Base-by-base conservation (phyloP, 2,113 vertebrate species). In the Psilopsiagon aurifrons region DNA sequence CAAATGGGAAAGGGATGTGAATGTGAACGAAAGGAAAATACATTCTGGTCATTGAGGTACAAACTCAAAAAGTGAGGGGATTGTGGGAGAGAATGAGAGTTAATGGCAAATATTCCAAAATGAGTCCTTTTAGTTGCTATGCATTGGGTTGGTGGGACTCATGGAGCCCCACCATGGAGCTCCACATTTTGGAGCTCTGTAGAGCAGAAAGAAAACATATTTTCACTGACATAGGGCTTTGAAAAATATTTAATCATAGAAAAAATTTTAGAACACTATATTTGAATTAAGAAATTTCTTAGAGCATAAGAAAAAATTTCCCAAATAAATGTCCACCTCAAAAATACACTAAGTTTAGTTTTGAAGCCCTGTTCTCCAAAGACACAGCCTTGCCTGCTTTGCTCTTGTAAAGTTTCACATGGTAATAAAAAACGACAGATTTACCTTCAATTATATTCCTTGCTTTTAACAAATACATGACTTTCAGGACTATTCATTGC, bases 81-180 rank as follows among this genome's bases (percentile, higher is more conserved):
- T n/a, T 8, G 3, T n/a, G 31, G 19, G 37, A 43, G 10, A 79
- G n/a, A 87, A 71, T 54, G 20, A 91, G 7, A 67, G 8, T 8
- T 43, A 60, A n/a, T 67, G 17, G 18, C 18, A 79, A 85, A 47
- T 33, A 6, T 47, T 85, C 9, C 35, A 27, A 64, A 57, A 71
- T 2, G 46, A 80, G 3, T 39, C 7, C 10, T 54, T 54, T 64
- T 16, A 39, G 14, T 7, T 66, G 39, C 6, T 67, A 5, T 2
- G 0, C 10, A 1, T 35, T 67, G 23, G 1, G 1, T 20, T 67
- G 17, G 17, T 78, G 13, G 16, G 7, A 19, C 55, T 57, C 31
- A 9, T n/a, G 31, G 12, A 33, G 31, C 55, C 29, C 54, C 29
- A 55, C 11, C 17, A 31, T 18, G 29, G 17, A 33, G 54, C 54